Base-by-base conservation (phyloP, 2,888 invertebrate genomes). In the Drosophila peninsularis region DNA sequence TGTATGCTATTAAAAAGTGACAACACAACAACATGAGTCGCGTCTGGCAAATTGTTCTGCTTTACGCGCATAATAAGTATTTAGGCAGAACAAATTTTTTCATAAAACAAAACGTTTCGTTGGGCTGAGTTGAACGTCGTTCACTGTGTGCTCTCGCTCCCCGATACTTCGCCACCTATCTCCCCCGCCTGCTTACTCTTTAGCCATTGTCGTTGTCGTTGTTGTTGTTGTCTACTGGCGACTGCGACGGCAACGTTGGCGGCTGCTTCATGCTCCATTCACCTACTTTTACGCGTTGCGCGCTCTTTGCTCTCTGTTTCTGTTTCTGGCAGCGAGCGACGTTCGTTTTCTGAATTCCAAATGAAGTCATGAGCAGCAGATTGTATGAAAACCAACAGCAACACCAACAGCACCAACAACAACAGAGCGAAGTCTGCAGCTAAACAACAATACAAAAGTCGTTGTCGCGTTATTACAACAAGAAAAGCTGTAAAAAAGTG, bases 211-310 rank as follows among this genome's bases (percentile, higher is more conserved):
- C 74, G 67, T 61, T 66, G 78, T 55, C 52, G 56, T 60, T 34
- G 55, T 44, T 21, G 55, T 24, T 44, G 24, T 37, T 57, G 67
- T 67, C 65, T 66, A n/a, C 56, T 49, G 74, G 42, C 53, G 52
- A 62, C 73, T 61, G 67, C 71, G 41, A 52, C 52, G 13, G 37
- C 52, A 37, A 52, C 52, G 69, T 58, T 67, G 42, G 41, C 75
- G 57, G 44, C 72, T 78, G 78, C 74, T 88, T 86, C 88, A 83
- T 86, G 90, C 91, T 91, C 90, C 84, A 91, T 87, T 90, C 91
- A 90, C 90, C 90, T 91, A 90, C 91, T 84, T 90, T 91, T 80
- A 84, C 71, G 85, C 89, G 73, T 78, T 81, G 76, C 65, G 67
- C 73, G 78, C 82, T 84, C 80, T 86, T 70, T 66, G 68, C 75